Evolutionary conservation across 92 coral and sea anemone genomes (phyloP).

Genomic region (Umimayanthus chanpuru): DNA sequence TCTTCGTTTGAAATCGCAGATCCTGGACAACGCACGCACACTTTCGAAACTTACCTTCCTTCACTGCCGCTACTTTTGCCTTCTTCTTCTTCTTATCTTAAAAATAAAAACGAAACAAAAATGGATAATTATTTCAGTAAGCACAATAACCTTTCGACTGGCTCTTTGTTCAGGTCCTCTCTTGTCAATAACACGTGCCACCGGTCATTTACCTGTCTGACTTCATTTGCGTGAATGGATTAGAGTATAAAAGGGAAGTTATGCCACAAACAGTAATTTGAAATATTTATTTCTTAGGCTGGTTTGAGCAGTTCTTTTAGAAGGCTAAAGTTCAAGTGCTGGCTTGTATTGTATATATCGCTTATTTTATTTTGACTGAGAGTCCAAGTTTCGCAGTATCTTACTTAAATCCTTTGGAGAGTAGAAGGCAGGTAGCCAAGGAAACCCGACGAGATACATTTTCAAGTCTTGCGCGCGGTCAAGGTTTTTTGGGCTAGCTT

Average conservation of each 20-base stretch:
- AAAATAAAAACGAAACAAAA: background rate
- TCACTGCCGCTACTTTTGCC: background rate
- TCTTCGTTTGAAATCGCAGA: no score
- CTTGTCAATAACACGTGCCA: no score
- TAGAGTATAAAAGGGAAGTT: background rate
- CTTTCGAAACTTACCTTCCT: no score
- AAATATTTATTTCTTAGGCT: no score
- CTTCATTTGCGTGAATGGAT: background rate
- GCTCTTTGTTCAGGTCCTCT: background rate
- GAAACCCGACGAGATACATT: background rate
- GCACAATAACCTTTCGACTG: background rate
- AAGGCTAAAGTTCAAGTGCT: background rate
- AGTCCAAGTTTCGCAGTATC: background rate
- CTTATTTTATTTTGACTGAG: no score
- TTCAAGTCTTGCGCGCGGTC: background rate
- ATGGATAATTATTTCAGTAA: background rate
- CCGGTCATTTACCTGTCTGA: background rate
- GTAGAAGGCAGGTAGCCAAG: background rate
- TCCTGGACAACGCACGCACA: no score
- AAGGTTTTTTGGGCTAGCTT: background rate
- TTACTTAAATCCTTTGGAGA: background rate
- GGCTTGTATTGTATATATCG: no score
- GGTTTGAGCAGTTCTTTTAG: background rate
- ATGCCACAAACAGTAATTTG: background rate
- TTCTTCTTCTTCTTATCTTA: conserved; percentile 3